These are phyloP conservation scores for Drosophila anomalipes DNA, from an alignment of 2,888 invertebrate species.

Conservation along the genomic window DNA sequence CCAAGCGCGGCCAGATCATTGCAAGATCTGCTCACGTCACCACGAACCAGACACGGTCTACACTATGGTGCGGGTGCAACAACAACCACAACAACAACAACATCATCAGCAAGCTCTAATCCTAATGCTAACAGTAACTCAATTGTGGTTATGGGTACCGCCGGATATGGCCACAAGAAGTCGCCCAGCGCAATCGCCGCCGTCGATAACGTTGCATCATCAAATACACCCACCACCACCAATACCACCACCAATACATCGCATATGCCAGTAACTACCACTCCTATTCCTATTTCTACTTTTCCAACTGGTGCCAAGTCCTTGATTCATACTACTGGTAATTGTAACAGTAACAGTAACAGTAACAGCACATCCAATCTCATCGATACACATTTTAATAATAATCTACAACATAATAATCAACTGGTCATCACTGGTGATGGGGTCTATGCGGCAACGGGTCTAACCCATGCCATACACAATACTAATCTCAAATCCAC, in stretches of 20 bases:
- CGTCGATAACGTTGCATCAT: slow-evolving; percentile 58
- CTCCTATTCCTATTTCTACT: slow-evolving; percentile 82
- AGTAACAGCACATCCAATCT: slow-evolving; percentile 54
- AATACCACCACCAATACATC: slow-evolving; percentile 61
- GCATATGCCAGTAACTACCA: slow-evolving; percentile 83
- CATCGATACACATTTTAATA: slow-evolving; percentile 50
- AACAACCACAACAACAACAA: slow-evolving; percentile 33
- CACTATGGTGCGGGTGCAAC: slow-evolving; percentile 59
- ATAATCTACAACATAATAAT: slow-evolving; percentile 21
- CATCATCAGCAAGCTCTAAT: slow-evolving; percentile 35
- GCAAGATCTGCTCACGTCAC: slow-evolving; percentile 82
- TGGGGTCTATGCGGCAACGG: slow-evolving; percentile 64
- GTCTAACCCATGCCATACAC: slow-evolving; percentile 64
- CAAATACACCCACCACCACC: slow-evolving; percentile 55
- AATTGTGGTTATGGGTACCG: slow-evolving; percentile 82
- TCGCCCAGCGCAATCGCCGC: slow-evolving; percentile 34
- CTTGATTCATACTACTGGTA: slow-evolving; percentile 57
- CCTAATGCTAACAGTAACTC: slow-evolving; percentile 66
- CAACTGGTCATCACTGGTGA: slow-evolving; percentile 67
- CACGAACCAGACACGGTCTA: slow-evolving; percentile 66
- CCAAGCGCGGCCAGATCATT: slow-evolving; percentile 66
- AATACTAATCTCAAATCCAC: slow-evolving; percentile 69
- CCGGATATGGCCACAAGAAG: slow-evolving; percentile 37
- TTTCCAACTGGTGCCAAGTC: slow-evolving; percentile 69
- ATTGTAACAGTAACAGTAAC: slow-evolving; percentile 30